Evolutionary conservation across 2,113 vertebrate genomes (phyloP), one percentile per base, ranked within the genome.

Genomic region (Mesitornis unicolor): DNA sequence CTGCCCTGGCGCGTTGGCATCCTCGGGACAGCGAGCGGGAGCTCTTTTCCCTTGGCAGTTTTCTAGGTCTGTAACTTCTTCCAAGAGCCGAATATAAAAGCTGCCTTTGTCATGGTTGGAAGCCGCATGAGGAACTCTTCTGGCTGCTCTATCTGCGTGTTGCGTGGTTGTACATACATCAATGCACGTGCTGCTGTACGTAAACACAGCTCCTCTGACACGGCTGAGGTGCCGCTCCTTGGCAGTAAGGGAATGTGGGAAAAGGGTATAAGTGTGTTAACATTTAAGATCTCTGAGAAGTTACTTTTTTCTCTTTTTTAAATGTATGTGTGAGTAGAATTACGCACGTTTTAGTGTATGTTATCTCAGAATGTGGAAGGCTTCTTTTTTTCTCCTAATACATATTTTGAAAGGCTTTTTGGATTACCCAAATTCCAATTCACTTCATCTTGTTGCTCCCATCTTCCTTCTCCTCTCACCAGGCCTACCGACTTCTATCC

Each of bases 31-130:
- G n/a, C 2, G 4, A 68, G 50, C 3, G 68, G 53, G 29, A 91
- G 22, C 67, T 85, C 77, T 84, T 33, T 33, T 70, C 76, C 80
- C 75, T 86, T 75, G 73, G 60, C 83, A 38, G 31, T 71, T 88
- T 35, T 38, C 64, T 45, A 33, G 22, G 53, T 92, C 76, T 95
- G 86, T 68, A 92, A 92, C 86, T 96, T 97, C 93, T 95, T 92
- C 79, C 64, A 89, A 1, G 38, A 59, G 64, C 64, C 2, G 4
- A 40, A 53, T 50, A 35, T 19, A 81, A 95, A 95, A 95, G 64
- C 91, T 90, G 83, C 76, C 61, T 92, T 89, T 92, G 84, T 81
- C 51, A 1, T 64, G 86, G 77, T 84, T 74, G 80, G 67, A 81
- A 86, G 29, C 4, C 59, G 28, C 68, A 21, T 14, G 68, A 8